These are phyloP conservation scores for Protobothrops flavoviridis DNA, from an alignment of 2,113 vertebrate species.

Conservation along the genomic window DNA sequence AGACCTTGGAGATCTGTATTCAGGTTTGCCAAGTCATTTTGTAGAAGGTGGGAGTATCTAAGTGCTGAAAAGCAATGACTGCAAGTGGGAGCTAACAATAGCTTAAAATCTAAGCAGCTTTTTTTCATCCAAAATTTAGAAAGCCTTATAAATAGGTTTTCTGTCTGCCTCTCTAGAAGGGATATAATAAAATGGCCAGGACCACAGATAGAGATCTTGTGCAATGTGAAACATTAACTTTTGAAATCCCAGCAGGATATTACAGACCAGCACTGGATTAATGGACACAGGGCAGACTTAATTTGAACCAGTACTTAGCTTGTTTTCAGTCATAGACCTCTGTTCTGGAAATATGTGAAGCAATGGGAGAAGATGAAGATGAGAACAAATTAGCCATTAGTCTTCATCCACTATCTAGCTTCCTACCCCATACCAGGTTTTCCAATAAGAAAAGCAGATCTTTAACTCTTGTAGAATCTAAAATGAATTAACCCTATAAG, in stretches of 20 bases:
- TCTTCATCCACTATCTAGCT: not conserved
- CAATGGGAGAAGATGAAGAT: not conserved
- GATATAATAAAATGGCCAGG: constrained; percentile 37
- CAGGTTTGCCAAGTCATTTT: constrained; percentile 52
- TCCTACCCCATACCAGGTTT: not conserved
- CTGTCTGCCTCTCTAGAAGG: constrained; percentile 29
- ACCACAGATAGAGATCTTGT: constrained; percentile 58
- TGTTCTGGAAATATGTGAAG: not conserved
- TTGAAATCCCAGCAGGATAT: constrained; percentile 54
- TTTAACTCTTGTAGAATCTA: not conserved
- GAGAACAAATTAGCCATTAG: not conserved
- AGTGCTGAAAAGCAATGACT: constrained; percentile 41
- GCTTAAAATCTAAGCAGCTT: constrained; percentile 27
- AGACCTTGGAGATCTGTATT: constrained; percentile 58
- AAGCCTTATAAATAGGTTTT: constrained; percentile 34
- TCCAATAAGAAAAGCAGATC: not conserved
- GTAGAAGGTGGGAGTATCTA: constrained; percentile 61
- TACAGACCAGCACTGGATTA: constrained; percentile 21
- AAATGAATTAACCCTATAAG: not conserved
- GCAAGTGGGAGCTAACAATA: constrained; percentile 52
- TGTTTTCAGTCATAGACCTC: not conserved
- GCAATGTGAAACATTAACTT: constrained; percentile 60
- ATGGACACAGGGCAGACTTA: not conserved
- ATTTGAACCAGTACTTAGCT: not conserved
- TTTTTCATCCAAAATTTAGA: constrained; percentile 45